phyloP scores from a whole-genome alignment of 2,888 invertebrate genomes.

The Halictus ligatus region DNA sequence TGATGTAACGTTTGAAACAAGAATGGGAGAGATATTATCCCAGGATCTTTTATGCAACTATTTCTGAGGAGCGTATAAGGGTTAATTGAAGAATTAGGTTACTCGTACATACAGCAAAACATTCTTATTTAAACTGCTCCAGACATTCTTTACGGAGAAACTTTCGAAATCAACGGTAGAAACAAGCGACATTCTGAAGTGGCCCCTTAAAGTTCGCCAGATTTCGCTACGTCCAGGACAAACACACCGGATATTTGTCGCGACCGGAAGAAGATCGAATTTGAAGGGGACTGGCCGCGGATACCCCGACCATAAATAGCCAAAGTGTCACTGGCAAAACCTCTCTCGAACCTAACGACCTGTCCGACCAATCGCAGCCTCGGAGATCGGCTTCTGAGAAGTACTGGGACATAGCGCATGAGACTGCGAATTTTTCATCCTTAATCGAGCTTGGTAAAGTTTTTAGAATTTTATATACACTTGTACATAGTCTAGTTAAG shows the following conservation, averaged over 20 bases:
- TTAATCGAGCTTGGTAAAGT: not conserved
- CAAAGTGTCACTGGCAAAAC: slow-evolving; percentile 64
- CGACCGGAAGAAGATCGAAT: slow-evolving; percentile 24
- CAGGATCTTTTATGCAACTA: not conserved
- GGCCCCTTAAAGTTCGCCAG: not conserved
- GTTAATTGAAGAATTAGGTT: not conserved
- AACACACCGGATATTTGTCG: slow-evolving; percentile 29
- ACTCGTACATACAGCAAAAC: not conserved
- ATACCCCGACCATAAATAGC: slow-evolving; percentile 65
- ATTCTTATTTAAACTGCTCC: not conserved
- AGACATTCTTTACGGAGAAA: not conserved
- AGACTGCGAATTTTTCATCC: not conserved
- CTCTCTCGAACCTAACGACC: slow-evolving; percentile 44
- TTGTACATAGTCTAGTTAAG: too few species aligned
- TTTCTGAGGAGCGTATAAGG: not conserved
- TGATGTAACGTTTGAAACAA: too few species aligned
- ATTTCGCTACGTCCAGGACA: slow-evolving; percentile 24
- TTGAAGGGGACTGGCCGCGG: slow-evolving; percentile 27
- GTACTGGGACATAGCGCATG: not conserved
- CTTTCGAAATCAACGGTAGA: not conserved
- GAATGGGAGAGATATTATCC: too few species aligned
- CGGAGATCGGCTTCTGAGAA: not conserved
- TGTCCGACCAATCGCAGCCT: slow-evolving; percentile 60
- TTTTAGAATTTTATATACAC: not conserved
- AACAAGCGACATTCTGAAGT: not conserved